Evolutionary conservation across 2,797 vertebrate genomes (phyloP), one percentile per base, ranked within the genome.

Genomic region (Sebastes variabilis): DNA sequence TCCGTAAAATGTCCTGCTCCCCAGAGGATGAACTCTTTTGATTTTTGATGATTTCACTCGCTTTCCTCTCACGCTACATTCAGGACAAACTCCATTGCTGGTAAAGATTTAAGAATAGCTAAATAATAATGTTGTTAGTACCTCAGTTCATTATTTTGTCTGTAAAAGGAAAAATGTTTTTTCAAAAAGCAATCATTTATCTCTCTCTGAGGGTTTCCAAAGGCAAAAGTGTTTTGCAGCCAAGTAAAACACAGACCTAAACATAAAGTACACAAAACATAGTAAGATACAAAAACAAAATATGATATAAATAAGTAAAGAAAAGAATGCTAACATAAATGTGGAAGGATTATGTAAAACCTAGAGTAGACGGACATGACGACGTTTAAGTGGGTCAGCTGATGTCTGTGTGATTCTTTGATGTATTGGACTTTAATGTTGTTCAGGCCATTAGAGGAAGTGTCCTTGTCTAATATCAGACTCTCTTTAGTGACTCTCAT

Each of bases 401-500:
- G 14, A 20, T 32, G 34, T 49, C 60, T 29, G 22, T 29, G 22
- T 66, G 72, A 72, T 20, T 66, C 42, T 52, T 42, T 60, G 30
- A 61, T 34, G 49, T 54, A 4, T 54, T 54, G 16, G 66, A 58
- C 59, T 76, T 66, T 38, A 18, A 77, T 32, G 22, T 36, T 24
- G n/a, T 32, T 30, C 18, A 16, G 27, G 58, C 22, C 36, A 20
- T 77, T 29, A 61, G 64, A 24, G 46, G 49, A 67, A 36, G 36
- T 32, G 72, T 74, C 75, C 79, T 67, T 52, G 38, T 76, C 34
- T 68, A 9, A 66, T 38, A 36, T 55, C 54, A 34, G 27, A 2
- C 49, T 60, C 64, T 81, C 75, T 77, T 34, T 14, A 36, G 76
- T 16, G 34, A 61, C 72, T 77, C 27, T 68, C 65, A 64, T 75